Conservation (phyloP, 2,888 invertebrate genomes). For the Prosapia bicincta region DNA sequence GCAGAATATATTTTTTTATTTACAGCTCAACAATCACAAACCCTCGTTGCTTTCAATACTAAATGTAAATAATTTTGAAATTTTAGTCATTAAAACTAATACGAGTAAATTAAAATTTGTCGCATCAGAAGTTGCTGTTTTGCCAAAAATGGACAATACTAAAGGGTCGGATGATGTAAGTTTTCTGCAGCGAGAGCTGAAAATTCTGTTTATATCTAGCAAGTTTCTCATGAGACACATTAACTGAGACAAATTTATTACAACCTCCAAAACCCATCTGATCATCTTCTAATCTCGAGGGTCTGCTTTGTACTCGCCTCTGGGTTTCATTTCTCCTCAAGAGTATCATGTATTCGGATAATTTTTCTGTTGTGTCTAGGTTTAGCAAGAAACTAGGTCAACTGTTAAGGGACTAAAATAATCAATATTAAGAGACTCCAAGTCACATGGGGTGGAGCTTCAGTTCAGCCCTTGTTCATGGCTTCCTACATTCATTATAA, state of each 20-base stretch:
- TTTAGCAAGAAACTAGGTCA: neutral
- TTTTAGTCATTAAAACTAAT: no score
- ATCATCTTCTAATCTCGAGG: neutral
- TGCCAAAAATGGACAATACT: no score
- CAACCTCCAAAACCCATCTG: neutral
- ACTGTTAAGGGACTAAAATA: neutral
- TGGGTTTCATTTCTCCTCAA: neutral
- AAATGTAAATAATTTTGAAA: no score
- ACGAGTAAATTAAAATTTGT: no score
- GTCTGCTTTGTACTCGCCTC: neutral
- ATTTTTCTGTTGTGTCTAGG: neutral
- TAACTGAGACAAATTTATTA: neutral
- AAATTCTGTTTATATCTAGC: neutral
- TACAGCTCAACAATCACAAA: no score
- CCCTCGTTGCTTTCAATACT: no score
- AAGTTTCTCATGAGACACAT: neutral
- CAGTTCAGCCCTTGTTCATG: neutral
- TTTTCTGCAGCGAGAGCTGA: neutral
- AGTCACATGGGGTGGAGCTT: neutral
- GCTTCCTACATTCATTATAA: neutral
- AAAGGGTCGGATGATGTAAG: no score
- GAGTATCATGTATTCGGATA: neutral
- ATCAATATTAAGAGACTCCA: neutral
- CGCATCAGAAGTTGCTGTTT: no score
- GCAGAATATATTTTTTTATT: no score